Conservation (phyloP, 2,888 invertebrate genomes). For the Stenodema calcarata region DNA sequence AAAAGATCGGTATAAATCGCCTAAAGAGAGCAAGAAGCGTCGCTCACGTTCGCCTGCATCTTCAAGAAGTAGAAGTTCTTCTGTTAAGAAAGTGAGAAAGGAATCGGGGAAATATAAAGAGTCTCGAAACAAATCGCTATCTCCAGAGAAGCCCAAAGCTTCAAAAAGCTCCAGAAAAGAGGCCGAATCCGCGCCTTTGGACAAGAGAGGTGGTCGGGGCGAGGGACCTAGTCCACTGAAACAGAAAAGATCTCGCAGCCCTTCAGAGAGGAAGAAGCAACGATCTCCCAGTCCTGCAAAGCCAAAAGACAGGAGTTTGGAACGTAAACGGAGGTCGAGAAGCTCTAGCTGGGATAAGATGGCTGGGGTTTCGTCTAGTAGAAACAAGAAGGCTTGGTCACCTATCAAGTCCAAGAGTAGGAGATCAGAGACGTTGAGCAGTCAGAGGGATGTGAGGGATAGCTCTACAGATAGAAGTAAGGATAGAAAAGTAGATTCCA, state of each 20-base stretch:
- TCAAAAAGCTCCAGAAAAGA: conserved; percentile 17
- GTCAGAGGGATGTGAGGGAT: conserved; percentile 27
- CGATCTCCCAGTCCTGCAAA: background rate
- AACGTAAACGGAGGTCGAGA: conserved; percentile 1
- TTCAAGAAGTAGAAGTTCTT: conserved; percentile 50
- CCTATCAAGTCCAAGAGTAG: background rate
- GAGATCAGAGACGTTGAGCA: conserved; percentile 52
- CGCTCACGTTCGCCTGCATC: conserved; percentile 24
- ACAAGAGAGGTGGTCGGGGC: conserved; percentile 16
- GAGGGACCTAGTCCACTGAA: background rate
- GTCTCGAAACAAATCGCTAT: conserved; percentile 1
- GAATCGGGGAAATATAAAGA: conserved; percentile 41
- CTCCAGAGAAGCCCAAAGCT: conserved; percentile 11
- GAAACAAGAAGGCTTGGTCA: conserved; percentile 27
- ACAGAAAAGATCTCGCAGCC: background rate
- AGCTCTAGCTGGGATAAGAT: conserved; percentile 18
- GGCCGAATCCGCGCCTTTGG: background rate
- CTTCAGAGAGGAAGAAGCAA: background rate
- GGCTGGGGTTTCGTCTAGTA: background rate
- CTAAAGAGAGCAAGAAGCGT: conserved; percentile 28
- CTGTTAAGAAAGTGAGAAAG: conserved; percentile 59
- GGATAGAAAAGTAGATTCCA: conserved; percentile 45
- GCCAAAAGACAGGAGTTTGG: conserved; percentile 44
- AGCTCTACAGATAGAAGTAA: conserved; percentile 20
- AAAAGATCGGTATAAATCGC: conserved; percentile 48